Percentiles rank a stretch among this genome's conserved stretches.
Conservation (phyloP, 2,113 vertebrate genomes). For the Neofelis nebulosa region DNA sequence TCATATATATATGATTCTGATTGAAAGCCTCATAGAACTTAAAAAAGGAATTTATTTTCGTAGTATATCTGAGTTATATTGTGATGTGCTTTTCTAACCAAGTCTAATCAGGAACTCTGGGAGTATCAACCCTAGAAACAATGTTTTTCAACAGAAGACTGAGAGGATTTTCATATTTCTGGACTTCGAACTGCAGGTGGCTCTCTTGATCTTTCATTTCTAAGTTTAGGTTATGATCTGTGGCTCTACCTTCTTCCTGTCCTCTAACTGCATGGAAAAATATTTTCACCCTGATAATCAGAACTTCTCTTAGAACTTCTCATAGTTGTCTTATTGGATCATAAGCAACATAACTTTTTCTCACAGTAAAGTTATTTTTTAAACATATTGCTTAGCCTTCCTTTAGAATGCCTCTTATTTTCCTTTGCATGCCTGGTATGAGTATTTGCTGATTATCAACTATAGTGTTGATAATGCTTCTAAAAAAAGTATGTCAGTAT, state of each 20-base stretch:
- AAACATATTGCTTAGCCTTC: neutral
- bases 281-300: neutral
- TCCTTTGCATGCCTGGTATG: neutral
- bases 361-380: neutral
- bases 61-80: neutral
- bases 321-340: slow-evolving; percentile 13
- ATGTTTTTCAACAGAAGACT: neutral
- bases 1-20: neutral
- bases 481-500: neutral
- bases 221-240: neutral
- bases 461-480: slow-evolving; percentile 20
- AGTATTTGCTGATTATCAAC: neutral
- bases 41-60: slow-evolving; percentile 10
- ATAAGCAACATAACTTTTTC: slow-evolving; percentile 1
- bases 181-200: slow-evolving; percentile 82
- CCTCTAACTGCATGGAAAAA: neutral
- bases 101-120: neutral
- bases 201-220: slow-evolving; percentile 78
- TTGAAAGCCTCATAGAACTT: neutral
- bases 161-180: slow-evolving; percentile 21
- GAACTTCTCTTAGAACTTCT: neutral
- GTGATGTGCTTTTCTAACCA: neutral
- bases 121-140: neutral
- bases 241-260: neutral
- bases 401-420: neutral